Evolutionary conservation across 2,888 invertebrate genomes (phyloP).

Genomic region (Nezara viridula): DNA sequence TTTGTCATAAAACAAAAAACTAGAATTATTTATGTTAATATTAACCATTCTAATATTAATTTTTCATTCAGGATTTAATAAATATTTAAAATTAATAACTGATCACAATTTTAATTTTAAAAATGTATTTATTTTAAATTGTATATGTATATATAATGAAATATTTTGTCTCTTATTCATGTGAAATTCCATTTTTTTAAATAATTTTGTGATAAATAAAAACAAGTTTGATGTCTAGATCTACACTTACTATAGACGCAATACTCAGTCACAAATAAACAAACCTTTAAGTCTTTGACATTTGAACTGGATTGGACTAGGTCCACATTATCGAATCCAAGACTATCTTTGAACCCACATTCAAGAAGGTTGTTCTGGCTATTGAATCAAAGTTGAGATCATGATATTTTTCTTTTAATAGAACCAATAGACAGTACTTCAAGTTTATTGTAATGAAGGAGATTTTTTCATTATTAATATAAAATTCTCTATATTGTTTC

Average conservation of each 20-base stretch:
- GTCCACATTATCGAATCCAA: neutral
- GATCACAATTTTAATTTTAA: too few species aligned
- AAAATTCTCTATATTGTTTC: neutral
- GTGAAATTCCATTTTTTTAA: too few species aligned
- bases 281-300: conserved; percentile 37
- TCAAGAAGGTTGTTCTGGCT: conserved; percentile 20
- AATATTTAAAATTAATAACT: neutral
- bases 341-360: conserved; percentile 39
- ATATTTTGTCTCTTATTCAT: neutral
- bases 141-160: neutral
- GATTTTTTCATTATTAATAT: neutral
- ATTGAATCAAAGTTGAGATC: neutral
- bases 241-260: neutral
- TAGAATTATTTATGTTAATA: neutral
- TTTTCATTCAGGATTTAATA: neutral
- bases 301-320: neutral
- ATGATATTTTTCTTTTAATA: neutral
- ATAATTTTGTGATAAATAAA: neutral
- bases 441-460: neutral
- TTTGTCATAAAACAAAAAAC: neutral
- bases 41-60: too few species aligned
- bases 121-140: neutral
- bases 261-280: conserved; percentile 31
- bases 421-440: neutral
- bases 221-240: neutral